These are phyloP conservation scores for Drosophila jambulina DNA, from an alignment of 1,140 invertebrate species.

Conservation along the genomic window DNA sequence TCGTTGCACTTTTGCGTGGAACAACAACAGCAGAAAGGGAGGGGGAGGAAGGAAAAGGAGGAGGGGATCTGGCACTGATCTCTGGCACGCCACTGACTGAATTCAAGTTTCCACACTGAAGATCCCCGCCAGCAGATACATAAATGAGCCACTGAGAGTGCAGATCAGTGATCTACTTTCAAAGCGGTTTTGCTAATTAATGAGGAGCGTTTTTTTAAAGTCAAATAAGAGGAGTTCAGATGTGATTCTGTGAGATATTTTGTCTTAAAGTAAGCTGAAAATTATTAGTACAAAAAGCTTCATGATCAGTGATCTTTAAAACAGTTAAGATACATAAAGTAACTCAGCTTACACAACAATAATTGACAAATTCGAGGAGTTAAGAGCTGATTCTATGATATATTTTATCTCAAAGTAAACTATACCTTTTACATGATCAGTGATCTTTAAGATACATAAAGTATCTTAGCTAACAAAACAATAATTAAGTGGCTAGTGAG, in stretches of 20 bases:
- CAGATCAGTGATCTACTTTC: conserved; percentile 34
- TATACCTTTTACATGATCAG: not conserved
- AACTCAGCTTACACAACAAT: no score
- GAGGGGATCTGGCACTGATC: conserved; percentile 26
- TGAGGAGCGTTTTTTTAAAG: not conserved
- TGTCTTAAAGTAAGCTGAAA: no score
- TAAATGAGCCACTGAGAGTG: not conserved
- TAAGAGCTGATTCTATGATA: no score
- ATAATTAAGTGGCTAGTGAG: no score
- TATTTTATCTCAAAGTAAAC: no score
- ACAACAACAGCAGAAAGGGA: conserved; percentile 18
- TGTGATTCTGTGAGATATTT: no score
- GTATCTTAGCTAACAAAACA: not conserved
- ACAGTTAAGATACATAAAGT: no score
- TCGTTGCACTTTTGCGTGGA: conserved; percentile 78
- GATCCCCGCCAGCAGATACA: conserved; percentile 15
- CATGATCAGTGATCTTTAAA: no score
- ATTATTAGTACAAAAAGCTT: no score
- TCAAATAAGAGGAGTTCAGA: not conserved
- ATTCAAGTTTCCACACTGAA: conserved; percentile 30
- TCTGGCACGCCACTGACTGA: conserved; percentile 43
- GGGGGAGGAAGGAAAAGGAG: not conserved
- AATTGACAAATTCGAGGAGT: no score
- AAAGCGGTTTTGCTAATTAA: conserved; percentile 13
- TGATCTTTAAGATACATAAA: not conserved